A percentile compares a stretch with the other conserved stretches of the same genome.
Evolutionary conservation across 2,113 vertebrate genomes (phyloP).

Genomic region (Corythornis vintsioides): DNA sequence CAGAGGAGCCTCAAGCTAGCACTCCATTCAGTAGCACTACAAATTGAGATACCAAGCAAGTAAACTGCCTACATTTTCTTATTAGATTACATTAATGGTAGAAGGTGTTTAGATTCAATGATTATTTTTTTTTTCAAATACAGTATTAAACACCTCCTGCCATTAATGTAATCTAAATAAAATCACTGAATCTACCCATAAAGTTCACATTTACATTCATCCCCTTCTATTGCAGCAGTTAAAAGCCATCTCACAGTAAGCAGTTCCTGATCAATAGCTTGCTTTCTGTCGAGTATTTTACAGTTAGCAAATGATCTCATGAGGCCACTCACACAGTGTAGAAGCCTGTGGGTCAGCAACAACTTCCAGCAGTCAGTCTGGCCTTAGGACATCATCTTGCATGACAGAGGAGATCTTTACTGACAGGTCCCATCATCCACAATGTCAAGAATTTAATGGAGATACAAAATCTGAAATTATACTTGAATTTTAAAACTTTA

Average conservation of each 20-base stretch:
- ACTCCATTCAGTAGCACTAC: not conserved
- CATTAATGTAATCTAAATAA: not conserved
- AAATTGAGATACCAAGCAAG: not conserved
- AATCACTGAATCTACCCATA: not conserved
- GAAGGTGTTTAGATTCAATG: not conserved
- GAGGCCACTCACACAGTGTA: not conserved
- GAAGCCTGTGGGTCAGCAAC: not conserved
- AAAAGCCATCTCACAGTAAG: not conserved
- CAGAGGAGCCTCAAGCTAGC: not conserved
- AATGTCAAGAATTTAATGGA: not conserved
- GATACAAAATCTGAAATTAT: not conserved
- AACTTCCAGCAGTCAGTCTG: not conserved
- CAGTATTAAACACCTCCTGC: too few species aligned
- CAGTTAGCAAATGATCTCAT: not conserved
- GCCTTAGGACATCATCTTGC: not conserved
- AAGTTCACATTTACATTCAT: not conserved
- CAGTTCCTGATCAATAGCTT: not conserved
- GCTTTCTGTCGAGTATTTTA: not conserved
- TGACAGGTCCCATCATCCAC: not conserved
- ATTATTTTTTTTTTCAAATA: too few species aligned
- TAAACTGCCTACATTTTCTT: not conserved
- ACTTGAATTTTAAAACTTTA: not conserved
- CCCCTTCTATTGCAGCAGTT: not conserved
- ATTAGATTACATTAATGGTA: not conserved
- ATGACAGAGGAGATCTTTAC: not conserved